These are phyloP conservation scores for Limnephilus auricula DNA, from an alignment of 2,888 invertebrate species.

Conservation along the genomic window DNA sequence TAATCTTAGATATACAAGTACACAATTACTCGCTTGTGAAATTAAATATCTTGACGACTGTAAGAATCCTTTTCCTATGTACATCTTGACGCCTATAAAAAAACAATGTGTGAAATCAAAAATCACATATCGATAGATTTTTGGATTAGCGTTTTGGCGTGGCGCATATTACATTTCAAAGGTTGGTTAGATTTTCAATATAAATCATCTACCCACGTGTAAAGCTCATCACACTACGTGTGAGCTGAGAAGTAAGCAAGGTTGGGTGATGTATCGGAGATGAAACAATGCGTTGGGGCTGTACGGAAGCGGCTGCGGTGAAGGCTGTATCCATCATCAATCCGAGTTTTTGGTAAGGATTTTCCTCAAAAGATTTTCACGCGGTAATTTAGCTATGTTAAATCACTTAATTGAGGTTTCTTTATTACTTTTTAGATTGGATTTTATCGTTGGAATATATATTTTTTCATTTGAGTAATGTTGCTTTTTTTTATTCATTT, in stretches of 20 bases:
- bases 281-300: conserved; percentile 38
- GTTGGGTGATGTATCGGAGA: conserved; percentile 37
- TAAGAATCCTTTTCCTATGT: too few relatives aligned
- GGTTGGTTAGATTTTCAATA: neutral
- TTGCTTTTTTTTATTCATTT: too few relatives aligned
- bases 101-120: too few relatives aligned
- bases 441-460: neutral
- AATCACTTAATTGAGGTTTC: neutral
- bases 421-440: neutral
- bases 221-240: neutral
- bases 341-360: conserved; percentile 12
- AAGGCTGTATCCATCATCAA: conserved; percentile 48
- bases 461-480: too few relatives aligned
- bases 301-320: neutral
- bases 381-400: conserved; percentile 23
- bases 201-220: neutral
- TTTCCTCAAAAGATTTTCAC: conserved; percentile 17
- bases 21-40: too few relatives aligned
- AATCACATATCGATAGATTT: too few relatives aligned
- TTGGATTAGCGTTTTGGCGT: neutral
- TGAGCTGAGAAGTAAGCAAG: neutral
- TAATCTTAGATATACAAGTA: too few relatives aligned
- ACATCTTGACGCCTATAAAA: too few relatives aligned
- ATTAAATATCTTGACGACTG: too few relatives aligned
- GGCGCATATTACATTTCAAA: neutral